These are phyloP conservation scores for Drosophila sulfurigaster DNA, from an alignment of 1,140 invertebrate genomes.

Conservation along the genomic window DNA sequence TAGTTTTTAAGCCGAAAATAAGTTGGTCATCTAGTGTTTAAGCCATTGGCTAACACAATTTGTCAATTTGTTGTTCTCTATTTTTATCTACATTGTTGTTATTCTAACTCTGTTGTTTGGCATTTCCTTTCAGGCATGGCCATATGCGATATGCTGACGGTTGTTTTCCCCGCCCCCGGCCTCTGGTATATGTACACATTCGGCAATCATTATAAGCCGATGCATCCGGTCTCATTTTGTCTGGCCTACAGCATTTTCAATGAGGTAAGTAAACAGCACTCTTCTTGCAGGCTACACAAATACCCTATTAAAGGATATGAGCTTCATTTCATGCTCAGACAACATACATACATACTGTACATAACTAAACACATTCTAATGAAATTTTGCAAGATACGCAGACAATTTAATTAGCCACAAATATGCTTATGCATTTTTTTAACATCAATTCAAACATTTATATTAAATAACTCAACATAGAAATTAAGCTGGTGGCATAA, in stretches of 20 bases:
- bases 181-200: conserved; percentile 96
- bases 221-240: conserved; percentile 90
- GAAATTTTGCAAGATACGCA: too few species aligned
- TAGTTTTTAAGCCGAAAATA: conserved; percentile 28
- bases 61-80: conserved; percentile 34
- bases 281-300: too few species aligned
- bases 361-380: neutral
- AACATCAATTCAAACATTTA: too few species aligned
- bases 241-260: conserved; percentile 92
- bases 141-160: conserved; percentile 95
- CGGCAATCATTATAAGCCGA: conserved; percentile 92
- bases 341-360: too few species aligned
- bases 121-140: conserved; percentile 89
- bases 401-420: too few species aligned
- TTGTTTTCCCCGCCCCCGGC: conserved; percentile 94
- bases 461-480: too few species aligned
- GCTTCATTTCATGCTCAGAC: too few species aligned
- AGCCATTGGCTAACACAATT: conserved; percentile 36
- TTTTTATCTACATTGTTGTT: neutral
- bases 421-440: too few species aligned
- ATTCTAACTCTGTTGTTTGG: conserved; percentile 13
- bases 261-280: conserved; percentile 86
- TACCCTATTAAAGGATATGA: neutral
- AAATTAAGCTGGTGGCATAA: too few species aligned
- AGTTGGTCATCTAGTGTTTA: conserved; percentile 28